phyloP scores from a whole-genome alignment of 2,888 invertebrate species.

The Eupsilia transversa region DNA sequence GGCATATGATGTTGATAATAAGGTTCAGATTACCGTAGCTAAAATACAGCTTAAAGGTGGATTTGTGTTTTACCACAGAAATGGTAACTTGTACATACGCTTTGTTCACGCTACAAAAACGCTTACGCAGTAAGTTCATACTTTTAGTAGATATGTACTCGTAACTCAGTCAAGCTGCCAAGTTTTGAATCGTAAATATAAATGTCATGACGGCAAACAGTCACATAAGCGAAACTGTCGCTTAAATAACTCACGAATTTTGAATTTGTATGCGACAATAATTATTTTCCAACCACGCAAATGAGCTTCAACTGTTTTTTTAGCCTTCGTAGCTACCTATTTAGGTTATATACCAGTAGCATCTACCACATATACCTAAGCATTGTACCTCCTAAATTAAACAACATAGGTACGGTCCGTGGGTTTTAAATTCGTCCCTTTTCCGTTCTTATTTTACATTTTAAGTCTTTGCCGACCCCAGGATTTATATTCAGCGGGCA shows the following conservation, averaged over 20 bases:
- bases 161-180: conserved; percentile 10
- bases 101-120: not conserved
- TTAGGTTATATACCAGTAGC: not conserved
- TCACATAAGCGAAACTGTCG: not conserved
- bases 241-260: conserved; percentile 11
- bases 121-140: not conserved
- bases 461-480: conserved; percentile 83
- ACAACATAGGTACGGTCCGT: conserved; percentile 50
- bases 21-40: no score
- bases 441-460: conserved; percentile 84
- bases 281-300: not conserved
- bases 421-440: conserved; percentile 70
- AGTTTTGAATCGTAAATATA: conserved; percentile 20
- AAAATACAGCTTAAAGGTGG: not conserved
- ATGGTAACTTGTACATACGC: not conserved
- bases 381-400: conserved; percentile 50
- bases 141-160: not conserved
- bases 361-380: conserved; percentile 9
- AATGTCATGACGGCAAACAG: conserved; percentile 6
- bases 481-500: conserved; percentile 89
- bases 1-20: no score
- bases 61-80: not conserved
- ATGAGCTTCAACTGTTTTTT: not conserved
- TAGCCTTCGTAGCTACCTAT: not conserved
- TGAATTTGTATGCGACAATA: not conserved